These are phyloP conservation scores for Boulengeromyrus knoepffleri DNA, from an alignment of 2,113 vertebrate species.

Conservation along the genomic window DNA sequence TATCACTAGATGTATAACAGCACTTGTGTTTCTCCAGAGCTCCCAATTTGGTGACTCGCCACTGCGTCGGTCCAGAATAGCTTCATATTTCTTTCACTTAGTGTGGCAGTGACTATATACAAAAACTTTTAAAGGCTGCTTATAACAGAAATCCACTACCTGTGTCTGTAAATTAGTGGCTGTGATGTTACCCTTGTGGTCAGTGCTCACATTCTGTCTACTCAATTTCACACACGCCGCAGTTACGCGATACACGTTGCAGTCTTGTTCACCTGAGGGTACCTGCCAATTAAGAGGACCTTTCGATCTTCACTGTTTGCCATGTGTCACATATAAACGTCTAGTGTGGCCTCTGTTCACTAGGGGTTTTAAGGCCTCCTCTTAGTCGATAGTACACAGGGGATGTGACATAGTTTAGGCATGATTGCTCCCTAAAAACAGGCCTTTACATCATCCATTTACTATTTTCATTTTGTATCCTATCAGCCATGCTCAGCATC, in stretches of 20 bases:
- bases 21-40: slow-evolving; percentile 32
- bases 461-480: background rate
- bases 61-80: background rate
- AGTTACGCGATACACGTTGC: background rate
- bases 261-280: background rate
- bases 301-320: background rate
- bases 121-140: slow-evolving; percentile 14
- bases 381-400: background rate
- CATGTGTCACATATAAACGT: background rate
- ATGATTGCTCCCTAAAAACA: background rate
- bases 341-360: background rate
- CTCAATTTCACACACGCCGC: slow-evolving; percentile 35
- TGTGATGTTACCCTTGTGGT: slow-evolving; percentile 34
- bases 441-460: background rate
- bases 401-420: background rate
- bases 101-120: slow-evolving; percentile 10
- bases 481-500: background rate
- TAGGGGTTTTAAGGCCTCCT: background rate
- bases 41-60: slow-evolving; percentile 17
- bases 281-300: background rate
- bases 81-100: slow-evolving; percentile 23
- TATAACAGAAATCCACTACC: slow-evolving; percentile 22
- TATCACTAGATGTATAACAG: slow-evolving; percentile 29
- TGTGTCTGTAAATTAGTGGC: slow-evolving; percentile 34
- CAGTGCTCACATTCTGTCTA: slow-evolving; percentile 31